Evolutionary conservation across 2,888 invertebrate genomes (phyloP), one percentile per base, ranked within the genome.

Genomic region (Eugnorisma glareosa): DNA sequence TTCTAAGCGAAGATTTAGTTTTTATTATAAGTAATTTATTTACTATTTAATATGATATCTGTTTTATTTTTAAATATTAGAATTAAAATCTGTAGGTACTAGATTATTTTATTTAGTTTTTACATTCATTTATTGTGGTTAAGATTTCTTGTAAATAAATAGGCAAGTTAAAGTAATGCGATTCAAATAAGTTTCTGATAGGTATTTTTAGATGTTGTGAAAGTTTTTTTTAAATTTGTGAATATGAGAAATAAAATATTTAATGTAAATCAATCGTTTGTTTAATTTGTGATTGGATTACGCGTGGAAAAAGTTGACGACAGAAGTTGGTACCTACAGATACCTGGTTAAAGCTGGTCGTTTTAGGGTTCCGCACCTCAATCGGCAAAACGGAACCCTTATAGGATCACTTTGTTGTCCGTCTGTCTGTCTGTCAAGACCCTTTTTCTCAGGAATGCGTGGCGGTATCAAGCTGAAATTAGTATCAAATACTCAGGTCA

Each of bases 181-280:
- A 73, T 59, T 43, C 10, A 10, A 21, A 21, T 21, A 28, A 35
- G 31, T 77, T 35, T 28, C 54, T 54, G 28, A 13, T 68, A 43
- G 3, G 24, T n/a, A 28, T 15, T 15, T 4, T 24, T 28, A 40
- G 28, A 24, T 51, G 28, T 11, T 66, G 24, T 72, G 48, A 67
- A 77, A 59, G 15, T 61, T 59, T 70, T 59, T 70, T 71, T 57
- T 81, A 57, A 3, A n/a, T 71, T 67, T 43, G 21, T 51, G 13
- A 43, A 28, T 28, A 35, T 72, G 31, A 51, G 24, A 61, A 67
- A 80, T 69, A 45, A 78, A 78, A 28, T 37, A 40, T 31, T 18
- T 24, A 45, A 24, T 31, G 40, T 13, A 15, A n/a, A 43, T 21
- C 0, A 31, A 45, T 35, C 4, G 28, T 64, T 81, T 28, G 35